These are phyloP conservation scores for Cephus pygmeus DNA, from an alignment of 2,888 invertebrate species.

Conservation along the genomic window DNA sequence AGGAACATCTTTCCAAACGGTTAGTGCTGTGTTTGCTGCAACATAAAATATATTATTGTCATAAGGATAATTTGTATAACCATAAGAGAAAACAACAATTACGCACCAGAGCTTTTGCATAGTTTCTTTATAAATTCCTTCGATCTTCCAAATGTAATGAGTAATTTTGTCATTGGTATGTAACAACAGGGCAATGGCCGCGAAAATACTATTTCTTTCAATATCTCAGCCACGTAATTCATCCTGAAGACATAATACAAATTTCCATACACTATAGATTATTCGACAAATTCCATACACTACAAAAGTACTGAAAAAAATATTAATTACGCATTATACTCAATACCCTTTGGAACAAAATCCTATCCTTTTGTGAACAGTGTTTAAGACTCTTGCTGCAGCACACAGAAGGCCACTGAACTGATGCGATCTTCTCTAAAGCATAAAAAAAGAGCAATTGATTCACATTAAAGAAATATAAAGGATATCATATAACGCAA, in stretches of 20 bases:
- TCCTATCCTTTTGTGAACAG: slow-evolving; percentile 47
- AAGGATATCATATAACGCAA: background rate
- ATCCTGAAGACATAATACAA: slow-evolving; percentile 39
- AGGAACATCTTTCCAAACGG: slow-evolving; percentile 45
- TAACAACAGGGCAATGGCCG: slow-evolving; percentile 56
- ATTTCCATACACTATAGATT: background rate
- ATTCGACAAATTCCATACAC: too few species aligned
- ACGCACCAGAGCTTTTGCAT: slow-evolving; percentile 48
- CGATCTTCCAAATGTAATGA: slow-evolving; percentile 47
- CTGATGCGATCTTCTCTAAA: slow-evolving; percentile 61
- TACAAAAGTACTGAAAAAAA: background rate
- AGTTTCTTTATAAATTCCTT: slow-evolving; percentile 41
- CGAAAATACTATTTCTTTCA: slow-evolving; percentile 56
- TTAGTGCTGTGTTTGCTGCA: slow-evolving; percentile 37
- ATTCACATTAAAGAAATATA: background rate
- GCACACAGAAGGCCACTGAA: slow-evolving; percentile 59
- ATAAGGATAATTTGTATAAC: slow-evolving; percentile 8
- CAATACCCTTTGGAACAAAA: slow-evolving; percentile 50
- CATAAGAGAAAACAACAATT: slow-evolving; percentile 11
- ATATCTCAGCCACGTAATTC: slow-evolving; percentile 48
- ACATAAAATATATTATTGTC: slow-evolving; percentile 18
- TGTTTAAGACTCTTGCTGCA: slow-evolving; percentile 47
- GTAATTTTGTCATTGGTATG: slow-evolving; percentile 42
- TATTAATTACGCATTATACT: background rate
- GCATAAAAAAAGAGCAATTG: slow-evolving; percentile 18